These are phyloP conservation scores for Nothocercus julius DNA, from an alignment of 2,113 vertebrate genomes.

Conservation along the genomic window DNA sequence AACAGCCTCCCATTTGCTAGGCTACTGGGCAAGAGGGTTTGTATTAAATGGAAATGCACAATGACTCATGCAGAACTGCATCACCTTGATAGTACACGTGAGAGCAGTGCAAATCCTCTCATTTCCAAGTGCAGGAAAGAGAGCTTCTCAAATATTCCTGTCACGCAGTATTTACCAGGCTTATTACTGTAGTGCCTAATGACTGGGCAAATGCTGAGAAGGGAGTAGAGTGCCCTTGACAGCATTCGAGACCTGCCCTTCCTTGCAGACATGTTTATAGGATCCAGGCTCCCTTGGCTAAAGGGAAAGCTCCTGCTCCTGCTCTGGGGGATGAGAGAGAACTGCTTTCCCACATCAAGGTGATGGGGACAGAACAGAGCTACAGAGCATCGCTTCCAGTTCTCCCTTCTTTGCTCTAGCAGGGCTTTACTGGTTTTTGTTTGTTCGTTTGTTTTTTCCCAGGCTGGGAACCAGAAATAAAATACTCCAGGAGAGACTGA, in stretches of 20 bases:
- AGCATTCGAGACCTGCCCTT: background rate
- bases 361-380: background rate
- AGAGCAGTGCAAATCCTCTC: slow-evolving; percentile 8
- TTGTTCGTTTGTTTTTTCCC: background rate
- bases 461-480: background rate
- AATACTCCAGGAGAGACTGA: slow-evolving; percentile 21
- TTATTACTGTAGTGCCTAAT: background rate
- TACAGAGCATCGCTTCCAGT: background rate
- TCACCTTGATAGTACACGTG: background rate
- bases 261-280: background rate
- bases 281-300: background rate
- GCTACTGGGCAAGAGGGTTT: background rate
- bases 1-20: background rate
- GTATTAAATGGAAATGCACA: slow-evolving; percentile 23
- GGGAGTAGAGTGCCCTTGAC: background rate
- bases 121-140: slow-evolving; percentile 15
- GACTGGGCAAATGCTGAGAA: background rate
- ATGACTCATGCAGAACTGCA: slow-evolving; percentile 35
- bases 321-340: background rate
- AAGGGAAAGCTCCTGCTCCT: background rate
- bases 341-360: background rate
- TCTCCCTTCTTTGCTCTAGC: background rate
- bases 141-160: background rate
- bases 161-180: background rate
- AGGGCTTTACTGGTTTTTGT: background rate